A percentile compares a stretch with the other conserved stretches of the same genome.
Conservation (phyloP, 35 echinoderm and acorn worm genomes). For the Strongylocentrotus purpuratus region DNA sequence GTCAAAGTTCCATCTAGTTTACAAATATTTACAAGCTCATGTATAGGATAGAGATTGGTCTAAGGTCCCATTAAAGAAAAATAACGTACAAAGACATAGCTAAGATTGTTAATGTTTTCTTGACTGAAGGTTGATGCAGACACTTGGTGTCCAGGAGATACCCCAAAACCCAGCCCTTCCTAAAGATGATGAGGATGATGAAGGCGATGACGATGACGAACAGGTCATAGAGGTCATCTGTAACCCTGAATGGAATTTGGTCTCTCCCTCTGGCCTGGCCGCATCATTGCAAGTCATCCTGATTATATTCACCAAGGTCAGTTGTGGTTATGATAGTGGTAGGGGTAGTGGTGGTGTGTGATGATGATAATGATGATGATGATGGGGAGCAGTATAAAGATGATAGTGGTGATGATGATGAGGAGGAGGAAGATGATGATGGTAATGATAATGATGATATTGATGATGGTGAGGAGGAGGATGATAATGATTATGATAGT, state of each 20-base stretch:
- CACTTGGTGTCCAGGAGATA: slow-evolving; percentile 64
- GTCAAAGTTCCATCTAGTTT: no score
- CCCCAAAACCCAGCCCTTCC: slow-evolving; percentile 34
- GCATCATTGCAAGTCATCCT: slow-evolving; percentile 77
- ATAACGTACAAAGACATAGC: no score
- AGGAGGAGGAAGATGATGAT: not conserved
- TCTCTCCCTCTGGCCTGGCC: slow-evolving; percentile 87
- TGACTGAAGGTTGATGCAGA: slow-evolving; percentile 70
- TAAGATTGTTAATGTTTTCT: not conserved
- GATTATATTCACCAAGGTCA: slow-evolving; percentile 87
- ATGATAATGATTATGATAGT: not conserved
- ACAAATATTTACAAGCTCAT: no score
- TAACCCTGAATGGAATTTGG: slow-evolving; percentile 80
- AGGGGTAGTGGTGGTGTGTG: not conserved
- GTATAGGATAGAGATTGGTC: no score
- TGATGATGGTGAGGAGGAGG: slow-evolving; percentile 31
- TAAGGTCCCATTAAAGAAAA: no score
- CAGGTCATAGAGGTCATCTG: slow-evolving; percentile 32
- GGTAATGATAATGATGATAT: not conserved
- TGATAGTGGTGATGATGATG: not conserved
- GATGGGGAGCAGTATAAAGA: not conserved
- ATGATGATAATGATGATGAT: slow-evolving; percentile 9
- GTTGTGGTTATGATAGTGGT: not conserved
- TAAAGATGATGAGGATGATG: slow-evolving; percentile 65
- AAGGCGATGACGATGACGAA: slow-evolving; percentile 29